A percentile compares a stretch with the other conserved stretches of the same genome.
Evolutionary conservation across 2,113 vertebrate species (phyloP).

Genomic region (Microcebus ravelobensis): DNA sequence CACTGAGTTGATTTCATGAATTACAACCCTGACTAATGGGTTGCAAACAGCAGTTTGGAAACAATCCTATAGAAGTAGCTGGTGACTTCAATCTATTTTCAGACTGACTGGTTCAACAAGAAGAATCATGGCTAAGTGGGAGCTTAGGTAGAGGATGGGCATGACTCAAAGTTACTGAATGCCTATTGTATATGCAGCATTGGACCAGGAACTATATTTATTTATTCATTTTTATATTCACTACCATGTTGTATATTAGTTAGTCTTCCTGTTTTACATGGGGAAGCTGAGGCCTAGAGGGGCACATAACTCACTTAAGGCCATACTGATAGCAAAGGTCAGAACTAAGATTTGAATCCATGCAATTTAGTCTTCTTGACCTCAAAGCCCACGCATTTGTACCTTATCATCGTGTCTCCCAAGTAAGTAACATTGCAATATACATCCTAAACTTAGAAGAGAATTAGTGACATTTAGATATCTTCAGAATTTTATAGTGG

Average conservation of each 20-base stretch:
- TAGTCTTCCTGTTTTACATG: neutral
- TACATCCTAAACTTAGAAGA: conserved; percentile 56
- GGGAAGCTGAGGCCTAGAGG: neutral
- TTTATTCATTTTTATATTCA: conserved; percentile 35
- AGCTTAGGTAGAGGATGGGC: neutral
- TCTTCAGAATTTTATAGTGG: conserved; percentile 76
- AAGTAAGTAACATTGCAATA: conserved; percentile 37
- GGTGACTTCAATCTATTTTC: neutral
- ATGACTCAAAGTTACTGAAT: neutral
- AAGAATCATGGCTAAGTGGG: neutral
- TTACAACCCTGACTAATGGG: neutral
- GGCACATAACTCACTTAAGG: neutral
- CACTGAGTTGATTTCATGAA: neutral
- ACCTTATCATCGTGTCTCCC: neutral
- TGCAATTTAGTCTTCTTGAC: neutral
- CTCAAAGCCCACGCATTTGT: neutral
- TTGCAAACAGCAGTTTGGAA: conserved; percentile 44
- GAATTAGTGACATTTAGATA: conserved; percentile 76
- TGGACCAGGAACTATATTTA: neutral
- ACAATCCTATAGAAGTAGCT: neutral
- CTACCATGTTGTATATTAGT: neutral
- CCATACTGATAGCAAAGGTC: neutral
- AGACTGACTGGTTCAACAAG: neutral
- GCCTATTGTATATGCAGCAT: neutral
- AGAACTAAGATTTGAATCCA: conserved; percentile 14